Evolutionary conservation across 2,113 vertebrate genomes (phyloP), one percentile per base, ranked within the genome.

Genomic region (Triplophysa dalaica): DNA sequence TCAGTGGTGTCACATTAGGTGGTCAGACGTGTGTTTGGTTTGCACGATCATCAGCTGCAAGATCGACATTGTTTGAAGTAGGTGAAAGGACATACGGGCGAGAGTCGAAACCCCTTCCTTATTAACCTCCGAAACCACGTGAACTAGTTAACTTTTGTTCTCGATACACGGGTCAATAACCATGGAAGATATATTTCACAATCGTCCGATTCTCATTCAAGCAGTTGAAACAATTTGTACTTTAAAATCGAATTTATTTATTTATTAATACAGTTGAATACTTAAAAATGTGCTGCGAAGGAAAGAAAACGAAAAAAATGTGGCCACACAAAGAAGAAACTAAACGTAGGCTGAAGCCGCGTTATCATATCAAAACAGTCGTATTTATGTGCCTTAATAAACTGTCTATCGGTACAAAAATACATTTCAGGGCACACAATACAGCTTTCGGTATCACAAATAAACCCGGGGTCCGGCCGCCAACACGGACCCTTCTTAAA

Each of bases 331-430:
- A 93, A 91, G 92, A 93, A 91, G 86, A 89, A 91, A 89, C 92
- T 96, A 95, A 90, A 93, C 95, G 94, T 86, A 91, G 91, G 93
- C 95, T 94, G 95, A 97, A 95, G 96, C 96, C 93, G 95, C 95
- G 94, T 60, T 22, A 22, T 93, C 94, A 91, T 95, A 96, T 96
- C 94, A 96, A 95, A 95, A 95, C 91, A 95, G 92, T 90, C 91
- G 94, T 96, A 96, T 94, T 91, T 92, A 95, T 96, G 96, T 96
- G 98, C 97, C 96, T 86, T 98, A 96, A 97, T 98, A 99, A 98
- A 98, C 95, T 89, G 96, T 98, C 95, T 98, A 97, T 98, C 97
- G 97, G 96, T 99, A 99, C 94, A 99, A 99, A 99, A 99, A 99
- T 99, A 99, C 97, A 97, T 97, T 98, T 98, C 94, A 94, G 96